These are phyloP conservation scores for Maccullochella peelii DNA, from an alignment of 2,113 vertebrate genomes.

Conservation along the genomic window DNA sequence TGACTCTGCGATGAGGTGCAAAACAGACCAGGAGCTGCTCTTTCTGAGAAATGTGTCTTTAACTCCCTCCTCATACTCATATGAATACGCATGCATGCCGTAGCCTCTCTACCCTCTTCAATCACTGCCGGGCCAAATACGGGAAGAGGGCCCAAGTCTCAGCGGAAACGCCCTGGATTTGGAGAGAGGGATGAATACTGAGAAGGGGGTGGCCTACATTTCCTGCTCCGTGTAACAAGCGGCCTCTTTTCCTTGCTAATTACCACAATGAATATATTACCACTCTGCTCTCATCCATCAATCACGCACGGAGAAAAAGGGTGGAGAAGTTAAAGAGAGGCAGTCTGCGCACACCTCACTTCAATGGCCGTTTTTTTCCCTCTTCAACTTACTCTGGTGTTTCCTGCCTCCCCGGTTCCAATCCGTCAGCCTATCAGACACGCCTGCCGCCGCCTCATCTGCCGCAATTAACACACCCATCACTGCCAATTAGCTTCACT, in stretches of 20 bases:
- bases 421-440: conserved; percentile 59
- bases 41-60: conserved; percentile 36
- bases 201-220: conserved; percentile 72
- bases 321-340: conserved; percentile 40
- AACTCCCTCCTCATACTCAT: conserved; percentile 32
- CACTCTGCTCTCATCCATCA: conserved; percentile 66
- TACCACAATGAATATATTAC: conserved; percentile 78
- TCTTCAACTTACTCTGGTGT: conserved; percentile 29
- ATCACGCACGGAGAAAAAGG: conserved; percentile 51
- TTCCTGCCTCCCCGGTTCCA: conserved; percentile 43
- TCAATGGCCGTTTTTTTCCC: conserved; percentile 7
- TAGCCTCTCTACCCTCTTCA: conserved; percentile 65
- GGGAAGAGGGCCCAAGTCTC: conserved; percentile 68
- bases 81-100: conserved; percentile 55
- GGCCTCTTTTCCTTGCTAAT: conserved; percentile 78
- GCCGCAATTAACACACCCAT: conserved; percentile 81
- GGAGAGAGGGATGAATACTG: conserved; percentile 59
- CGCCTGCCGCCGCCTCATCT: conserved; percentile 68
- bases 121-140: conserved; percentile 63
- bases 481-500: conserved; percentile 81
- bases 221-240: conserved; percentile 57
- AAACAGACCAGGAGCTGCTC: conserved; percentile 3
- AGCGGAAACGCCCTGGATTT: conserved; percentile 73
- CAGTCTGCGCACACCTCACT: conserved; percentile 32
- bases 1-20: conserved; percentile 27